Evolutionary conservation across 2,113 vertebrate genomes (phyloP).

Genomic region (Eidolon helvum): DNA sequence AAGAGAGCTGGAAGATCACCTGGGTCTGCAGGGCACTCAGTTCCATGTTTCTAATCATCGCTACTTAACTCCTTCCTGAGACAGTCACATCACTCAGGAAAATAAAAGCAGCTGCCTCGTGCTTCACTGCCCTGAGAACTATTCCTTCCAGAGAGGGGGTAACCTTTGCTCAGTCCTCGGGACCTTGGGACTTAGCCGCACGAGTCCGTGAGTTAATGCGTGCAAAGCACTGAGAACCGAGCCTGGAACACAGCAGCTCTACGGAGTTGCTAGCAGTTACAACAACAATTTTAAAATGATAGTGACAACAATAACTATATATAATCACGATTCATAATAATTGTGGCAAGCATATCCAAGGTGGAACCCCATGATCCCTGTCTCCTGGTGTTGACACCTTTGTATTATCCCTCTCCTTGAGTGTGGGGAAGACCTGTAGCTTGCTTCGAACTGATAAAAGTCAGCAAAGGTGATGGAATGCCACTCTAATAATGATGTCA

Average conservation of each 20-base stretch:
- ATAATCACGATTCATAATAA: not conserved
- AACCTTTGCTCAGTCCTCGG: not conserved
- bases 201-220: not conserved
- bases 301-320: not conserved
- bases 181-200: not conserved
- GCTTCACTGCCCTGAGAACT: not conserved
- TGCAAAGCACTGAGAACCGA: not conserved
- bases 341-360: not conserved
- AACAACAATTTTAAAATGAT: not conserved
- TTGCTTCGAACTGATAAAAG: not conserved
- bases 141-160: not conserved
- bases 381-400: not conserved
- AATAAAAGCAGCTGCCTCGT: not conserved
- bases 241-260: not conserved
- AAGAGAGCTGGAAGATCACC: not conserved
- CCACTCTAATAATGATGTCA: rapidly evolving
- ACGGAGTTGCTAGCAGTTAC: not conserved
- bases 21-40: not conserved
- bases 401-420: not conserved
- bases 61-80: not conserved
- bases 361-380: not conserved
- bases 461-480: not conserved
- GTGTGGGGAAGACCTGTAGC: not conserved
- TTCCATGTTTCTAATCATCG: not conserved
- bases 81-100: not conserved